Conservation (phyloP, 2,797 vertebrate genomes). For the Darevskia nairensis region DNA sequence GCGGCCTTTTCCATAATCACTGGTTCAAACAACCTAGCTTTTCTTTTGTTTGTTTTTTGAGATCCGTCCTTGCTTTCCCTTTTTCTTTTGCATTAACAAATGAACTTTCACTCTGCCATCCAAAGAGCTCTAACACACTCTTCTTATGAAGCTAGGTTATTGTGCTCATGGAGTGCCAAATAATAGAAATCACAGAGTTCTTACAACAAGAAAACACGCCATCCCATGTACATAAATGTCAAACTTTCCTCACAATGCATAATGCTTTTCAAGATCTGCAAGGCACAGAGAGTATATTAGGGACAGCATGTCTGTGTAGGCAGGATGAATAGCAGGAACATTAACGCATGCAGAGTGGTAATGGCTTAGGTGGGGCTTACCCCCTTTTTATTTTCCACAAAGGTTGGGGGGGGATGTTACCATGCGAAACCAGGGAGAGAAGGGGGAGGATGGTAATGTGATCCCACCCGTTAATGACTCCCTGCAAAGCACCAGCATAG, state of each 20-base stretch:
- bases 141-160: neutral
- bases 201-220: neutral
- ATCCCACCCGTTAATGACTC: conserved; percentile 1
- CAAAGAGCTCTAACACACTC: neutral
- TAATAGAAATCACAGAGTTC: conserved; percentile 1
- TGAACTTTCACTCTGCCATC: neutral
- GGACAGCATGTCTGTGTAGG: conserved; percentile 25
- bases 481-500: conserved; percentile 4
- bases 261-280: neutral
- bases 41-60: neutral
- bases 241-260: conserved; percentile 14
- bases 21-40: neutral
- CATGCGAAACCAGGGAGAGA: conserved; percentile 16
- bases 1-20: neutral
- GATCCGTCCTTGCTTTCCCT: neutral
- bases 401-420: conserved; percentile 38
- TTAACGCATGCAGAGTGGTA: neutral
- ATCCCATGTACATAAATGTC: neutral
- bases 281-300: neutral
- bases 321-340: conserved; percentile 13
- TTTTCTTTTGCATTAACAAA: neutral
- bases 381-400: conserved; percentile 19
- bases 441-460: neutral
- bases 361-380: neutral
- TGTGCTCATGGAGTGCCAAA: neutral